A percentile compares a stretch with the other conserved stretches of the same genome.
These are phyloP conservation scores for Troides helena DNA, from an alignment of 2,888 invertebrate species.

Conservation along the genomic window DNA sequence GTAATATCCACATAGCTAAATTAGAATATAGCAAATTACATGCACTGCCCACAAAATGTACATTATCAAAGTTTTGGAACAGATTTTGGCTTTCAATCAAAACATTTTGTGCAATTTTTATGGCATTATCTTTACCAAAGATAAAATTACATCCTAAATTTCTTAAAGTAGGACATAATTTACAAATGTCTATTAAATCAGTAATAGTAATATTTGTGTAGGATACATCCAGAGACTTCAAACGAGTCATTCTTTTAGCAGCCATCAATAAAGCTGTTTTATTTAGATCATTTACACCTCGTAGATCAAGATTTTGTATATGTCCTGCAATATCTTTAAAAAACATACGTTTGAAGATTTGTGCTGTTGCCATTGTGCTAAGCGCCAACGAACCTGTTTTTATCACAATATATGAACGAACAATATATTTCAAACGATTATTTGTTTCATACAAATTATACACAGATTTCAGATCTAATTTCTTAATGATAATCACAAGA, in stretches of 20 bases:
- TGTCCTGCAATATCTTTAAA: constrained; percentile 52
- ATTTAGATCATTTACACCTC: constrained; percentile 52
- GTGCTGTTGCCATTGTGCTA: constrained; percentile 49
- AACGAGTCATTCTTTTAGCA: constrained; percentile 48
- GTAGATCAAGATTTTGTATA: constrained; percentile 52
- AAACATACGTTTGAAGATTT: constrained; percentile 49
- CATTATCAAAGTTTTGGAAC: constrained; percentile 54
- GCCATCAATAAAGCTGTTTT: constrained; percentile 49
- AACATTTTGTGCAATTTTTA: constrained; percentile 1
- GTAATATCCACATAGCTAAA: constrained; percentile 44
- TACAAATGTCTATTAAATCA: constrained; percentile 54
- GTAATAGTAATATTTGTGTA: constrained; percentile 55
- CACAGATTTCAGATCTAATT: constrained; percentile 51
- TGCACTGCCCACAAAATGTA: constrained; percentile 58
- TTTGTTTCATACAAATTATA: constrained; percentile 51
- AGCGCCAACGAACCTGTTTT: constrained; percentile 50
- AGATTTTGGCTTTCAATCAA: constrained; percentile 44
- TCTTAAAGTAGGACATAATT: constrained; percentile 55
- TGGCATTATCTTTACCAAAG: constrained; percentile 39
- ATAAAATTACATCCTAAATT: constrained; percentile 55
- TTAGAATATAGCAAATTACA: constrained; percentile 48
- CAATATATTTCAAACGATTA: constrained; percentile 43
- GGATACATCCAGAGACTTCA: constrained; percentile 57
- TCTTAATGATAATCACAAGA: constrained; percentile 54
- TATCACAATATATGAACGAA: constrained; percentile 45